Conservation (phyloP, 92 coral and sea anemone genomes). For the Chrysogorgia sp. region DNA sequence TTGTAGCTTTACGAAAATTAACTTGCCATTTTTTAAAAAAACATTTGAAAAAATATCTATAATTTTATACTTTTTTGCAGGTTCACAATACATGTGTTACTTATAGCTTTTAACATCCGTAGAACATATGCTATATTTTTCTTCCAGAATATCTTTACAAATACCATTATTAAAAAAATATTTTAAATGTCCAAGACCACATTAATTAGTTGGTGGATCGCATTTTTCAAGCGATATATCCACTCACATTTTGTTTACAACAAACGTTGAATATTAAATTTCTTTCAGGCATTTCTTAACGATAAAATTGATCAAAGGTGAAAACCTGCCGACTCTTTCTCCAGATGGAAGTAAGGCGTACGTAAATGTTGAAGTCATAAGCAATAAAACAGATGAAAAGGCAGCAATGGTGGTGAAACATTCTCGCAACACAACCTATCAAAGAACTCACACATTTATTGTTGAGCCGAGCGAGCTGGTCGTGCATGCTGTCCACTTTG, state of each 20-base stretch:
- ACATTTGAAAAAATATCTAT: too few species aligned
- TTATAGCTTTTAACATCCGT: too few species aligned
- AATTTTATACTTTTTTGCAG: too few species aligned
- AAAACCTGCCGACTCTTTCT: conserved; percentile 80
- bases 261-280: not conserved
- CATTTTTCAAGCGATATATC: not conserved
- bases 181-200: too few species aligned
- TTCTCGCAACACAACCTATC: conserved; percentile 2
- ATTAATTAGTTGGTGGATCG: not conserved
- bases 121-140: too few species aligned
- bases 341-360: conserved; percentile 85
- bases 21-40: too few species aligned
- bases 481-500: conserved; percentile 78
- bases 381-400: conserved; percentile 52
- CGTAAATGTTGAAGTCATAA: conserved; percentile 82
- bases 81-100: too few species aligned
- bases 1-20: too few species aligned
- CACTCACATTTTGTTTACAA: not conserved
- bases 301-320: conserved; percentile 89
- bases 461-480: conserved; percentile 73
- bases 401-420: not conserved
- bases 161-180: too few species aligned
- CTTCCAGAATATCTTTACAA: too few species aligned
- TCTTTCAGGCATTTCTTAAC: conserved; percentile 67
- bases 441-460: conserved; percentile 68